Evolutionary conservation across 2,113 vertebrate genomes (phyloP), one percentile per base, ranked within the genome.

Genomic region (Trematomus loennbergii): DNA sequence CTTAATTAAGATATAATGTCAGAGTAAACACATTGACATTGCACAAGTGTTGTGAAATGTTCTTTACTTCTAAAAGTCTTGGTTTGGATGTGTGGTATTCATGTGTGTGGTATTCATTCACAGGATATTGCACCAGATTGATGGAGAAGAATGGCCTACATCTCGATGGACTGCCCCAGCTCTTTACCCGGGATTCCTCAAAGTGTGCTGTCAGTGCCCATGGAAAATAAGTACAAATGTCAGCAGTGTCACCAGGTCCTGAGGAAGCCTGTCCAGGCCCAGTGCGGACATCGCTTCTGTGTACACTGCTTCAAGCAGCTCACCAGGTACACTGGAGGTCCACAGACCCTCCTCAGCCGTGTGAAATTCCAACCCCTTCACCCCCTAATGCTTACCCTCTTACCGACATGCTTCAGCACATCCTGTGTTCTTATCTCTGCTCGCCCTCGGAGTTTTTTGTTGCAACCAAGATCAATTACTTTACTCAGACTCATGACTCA

Each of bases 251-350:
- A 87, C 88, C 96, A 96, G 79, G 96, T 99, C 18, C 72, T 99
- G 66, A 94, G 97, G 87, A 94, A 96, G 74, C 97, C 97, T 0
- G 96, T 97, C 79, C 97, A 99, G 91, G 97, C 97, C 0, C 97
- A 97, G 93, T 99, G 97, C 0, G 97, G 97, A 4, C 97, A 99
- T 62, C 96, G 97, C 62, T 99, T 97, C 94, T 99, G 97, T 75
- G 95, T 95, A 4, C 95, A 91, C 78, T 99, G 97, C 72, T 94
- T 97, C 75, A 95, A 91, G 77, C 94, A 92, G 89, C 95, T 98
- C 62, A 96, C 97, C 90, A 97, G 97, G 97, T 98, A 91, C 60
- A 88, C 83, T 5, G 48, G 67, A 73, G 50, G 43, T 81, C 84
- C 50, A 85, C 53, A 29, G 49, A 81, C 78, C 80, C 45, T 20